Evolutionary conservation across 2,888 invertebrate species (phyloP).

Genomic region (Agrotis puta): DNA sequence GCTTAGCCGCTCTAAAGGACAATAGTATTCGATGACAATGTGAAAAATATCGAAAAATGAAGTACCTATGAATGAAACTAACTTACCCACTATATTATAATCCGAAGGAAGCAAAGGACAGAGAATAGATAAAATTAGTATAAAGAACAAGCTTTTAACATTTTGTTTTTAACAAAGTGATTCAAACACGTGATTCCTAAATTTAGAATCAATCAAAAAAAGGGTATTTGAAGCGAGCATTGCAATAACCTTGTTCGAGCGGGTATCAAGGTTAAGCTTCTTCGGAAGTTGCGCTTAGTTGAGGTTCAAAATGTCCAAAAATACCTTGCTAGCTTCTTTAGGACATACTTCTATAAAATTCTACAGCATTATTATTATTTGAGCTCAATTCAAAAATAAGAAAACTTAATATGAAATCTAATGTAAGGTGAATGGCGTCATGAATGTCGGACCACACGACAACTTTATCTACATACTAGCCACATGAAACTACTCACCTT

Average conservation of each 20-base stretch:
- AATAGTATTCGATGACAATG: background rate
- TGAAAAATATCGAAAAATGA: conserved; percentile 15
- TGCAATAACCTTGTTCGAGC: conserved; percentile 33
- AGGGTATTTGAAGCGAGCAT: conserved; percentile 17
- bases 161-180: background rate
- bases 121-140: conserved; percentile 50
- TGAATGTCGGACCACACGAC: conserved; percentile 23
- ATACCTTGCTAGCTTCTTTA: conserved; percentile 9
- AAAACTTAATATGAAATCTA: conserved; percentile 28
- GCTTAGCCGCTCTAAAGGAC: background rate
- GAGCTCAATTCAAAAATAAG: conserved; percentile 29
- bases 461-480: conserved; percentile 29
- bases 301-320: conserved; percentile 18
- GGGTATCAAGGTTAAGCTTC: conserved; percentile 16
- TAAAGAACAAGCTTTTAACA: conserved; percentile 14
- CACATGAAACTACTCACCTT: conserved; percentile 92
- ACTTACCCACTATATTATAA: conserved; percentile 60
- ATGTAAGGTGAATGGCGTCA: conserved; percentile 45
- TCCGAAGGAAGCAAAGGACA: conserved; percentile 58
- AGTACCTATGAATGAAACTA: conserved; percentile 41
- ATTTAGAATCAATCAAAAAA: background rate
- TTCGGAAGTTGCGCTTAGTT: conserved; percentile 26
- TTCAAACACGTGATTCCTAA: background rate
- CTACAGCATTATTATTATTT: conserved; percentile 30
- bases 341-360: conserved; percentile 8